Base-by-base conservation (phyloP, 2,797 vertebrate species). In the Syngnathus rostellatus region DNA sequence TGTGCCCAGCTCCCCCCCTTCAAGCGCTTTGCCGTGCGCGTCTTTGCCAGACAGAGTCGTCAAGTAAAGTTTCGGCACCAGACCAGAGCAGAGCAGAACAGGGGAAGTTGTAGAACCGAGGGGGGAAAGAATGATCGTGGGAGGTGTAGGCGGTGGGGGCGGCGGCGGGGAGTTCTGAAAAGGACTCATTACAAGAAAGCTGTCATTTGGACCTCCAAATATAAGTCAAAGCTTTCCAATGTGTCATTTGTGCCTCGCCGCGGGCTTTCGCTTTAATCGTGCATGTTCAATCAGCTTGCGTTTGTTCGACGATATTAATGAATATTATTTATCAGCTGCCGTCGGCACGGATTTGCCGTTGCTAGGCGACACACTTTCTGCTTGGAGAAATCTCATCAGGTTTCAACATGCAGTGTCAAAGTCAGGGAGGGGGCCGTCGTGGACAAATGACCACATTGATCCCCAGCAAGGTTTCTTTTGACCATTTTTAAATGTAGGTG, bases 341-440 rank as follows among this genome's bases (percentile, higher is more conserved):
- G 65, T 31, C 43, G 60, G 69, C 70, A 17, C 64, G 25, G 68
- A 67, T 74, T 80, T 72, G 76, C 57, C 80, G 85, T 88, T 86
- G 85, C 84, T 86, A 82, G 76, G 84, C 80, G 79, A 88, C 84
- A 57, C 75, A 25, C 62, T 77, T 80, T 76, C 74, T 67, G 63
- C 73, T 53, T 48, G 62, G 62, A 76, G 74, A 67, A 77, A 74
- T 86, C 73, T 79, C 83, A 88, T 84, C 79, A 83, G 77, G 77
- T 76, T 63, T 66, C 77, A 77, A 80, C 2, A 23, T 23, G 23
- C 23, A 77, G 84, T 80, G 76, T 66, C 75, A 69, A 76, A 72
- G 78, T 81, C 62, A 70, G 23, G 23, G 23, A 1, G 0, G 38
- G 38, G 59, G 19, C 2, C 9, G 16, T 6, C 25, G 4, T 12